Conservation (phyloP, 1,140 invertebrate species). For the Diprion similis region DNA sequence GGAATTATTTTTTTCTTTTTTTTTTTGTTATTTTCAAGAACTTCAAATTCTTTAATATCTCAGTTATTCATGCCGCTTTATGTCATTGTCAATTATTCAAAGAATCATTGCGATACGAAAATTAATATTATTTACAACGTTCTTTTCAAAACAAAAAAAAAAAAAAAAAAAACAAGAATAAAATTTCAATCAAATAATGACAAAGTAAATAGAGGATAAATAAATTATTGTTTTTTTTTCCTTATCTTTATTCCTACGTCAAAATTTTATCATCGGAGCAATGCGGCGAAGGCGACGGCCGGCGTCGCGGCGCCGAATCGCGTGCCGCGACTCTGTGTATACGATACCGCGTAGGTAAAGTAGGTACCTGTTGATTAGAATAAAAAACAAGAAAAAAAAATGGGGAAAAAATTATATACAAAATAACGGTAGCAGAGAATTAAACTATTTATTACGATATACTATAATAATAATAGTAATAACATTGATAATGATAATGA, state of each 20-base stretch:
- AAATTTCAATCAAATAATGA: slow-evolving; percentile 8
- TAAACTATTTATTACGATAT: slow-evolving; percentile 19
- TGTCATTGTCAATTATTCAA: too few relatives aligned
- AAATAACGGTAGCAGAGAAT: slow-evolving; percentile 51
- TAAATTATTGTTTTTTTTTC: slow-evolving; percentile 7
- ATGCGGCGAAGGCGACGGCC: slow-evolving; percentile 53
- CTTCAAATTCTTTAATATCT: too few relatives aligned
- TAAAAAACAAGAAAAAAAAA: slow-evolving; percentile 29
- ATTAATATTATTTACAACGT: not conserved
- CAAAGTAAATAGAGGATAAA: not conserved
- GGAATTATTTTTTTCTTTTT: not conserved
- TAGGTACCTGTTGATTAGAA: slow-evolving; percentile 59
- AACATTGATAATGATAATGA: not conserved
- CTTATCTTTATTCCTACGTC: not conserved
- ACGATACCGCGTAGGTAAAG: slow-evolving; percentile 62
- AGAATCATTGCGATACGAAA: too few relatives aligned
- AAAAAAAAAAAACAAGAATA: slow-evolving; percentile 14
- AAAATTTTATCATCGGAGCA: slow-evolving; percentile 51
- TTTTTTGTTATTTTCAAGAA: too few relatives aligned
- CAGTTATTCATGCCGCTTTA: too few relatives aligned
- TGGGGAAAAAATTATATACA: slow-evolving; percentile 33
- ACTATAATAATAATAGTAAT: slow-evolving; percentile 6
- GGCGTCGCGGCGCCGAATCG: slow-evolving; percentile 57
- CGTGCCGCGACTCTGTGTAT: slow-evolving; percentile 55
- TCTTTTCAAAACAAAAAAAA: not conserved